Evolutionary conservation across 37 sponge, comb jelly and placozoan species (phyloP), one percentile per base, ranked within the genome.

Genomic region (Axinella damicornis): DNA sequence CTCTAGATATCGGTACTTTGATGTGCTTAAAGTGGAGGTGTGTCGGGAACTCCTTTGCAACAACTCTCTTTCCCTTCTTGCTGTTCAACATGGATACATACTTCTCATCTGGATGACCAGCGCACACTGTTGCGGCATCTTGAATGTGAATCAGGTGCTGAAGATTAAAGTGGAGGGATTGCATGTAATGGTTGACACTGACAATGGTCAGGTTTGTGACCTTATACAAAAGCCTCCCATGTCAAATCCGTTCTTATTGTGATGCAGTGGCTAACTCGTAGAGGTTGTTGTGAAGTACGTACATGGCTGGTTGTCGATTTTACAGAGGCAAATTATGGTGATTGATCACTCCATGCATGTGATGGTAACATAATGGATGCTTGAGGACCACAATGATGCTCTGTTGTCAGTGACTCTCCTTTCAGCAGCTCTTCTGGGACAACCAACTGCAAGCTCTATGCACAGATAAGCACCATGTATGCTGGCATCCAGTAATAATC

Each of bases 101-200:
- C 15, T 74, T 33, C 9, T 14, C 21, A 74, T 84, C 84, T 34
- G 84, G 84, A 24, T 84, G 66, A 30, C 84, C 76, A 24, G 74
- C 40, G 36, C 84, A 84, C 12, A 84, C 25, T 13, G 14, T 11
- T 0, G 19, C 5, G 1, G n/a, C 22, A 65, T 74, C 76, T 5
- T 59, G 46, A 21, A 74, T 53, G 27, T 59, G 9, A 2, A 75
- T 38, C 12, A 84, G 84, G 5, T 32, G 17, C 20, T 53, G 56
- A 5, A 75, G 31, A 61, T 46, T n/a, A 24, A 12, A 33, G 5
- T 21, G 22, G 21, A 28, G 81, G 70, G 16, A 69, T 18, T 12
- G 33, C 11, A 2, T 54, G 9, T 13, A 80, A 32, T 66, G 57
- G 17, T 5, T 18, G 2, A 30, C 62, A 59, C 38, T 19, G 61